phyloP scores from a whole-genome alignment of 2,888 invertebrate species.

The Limnephilus rhombicus region DNA sequence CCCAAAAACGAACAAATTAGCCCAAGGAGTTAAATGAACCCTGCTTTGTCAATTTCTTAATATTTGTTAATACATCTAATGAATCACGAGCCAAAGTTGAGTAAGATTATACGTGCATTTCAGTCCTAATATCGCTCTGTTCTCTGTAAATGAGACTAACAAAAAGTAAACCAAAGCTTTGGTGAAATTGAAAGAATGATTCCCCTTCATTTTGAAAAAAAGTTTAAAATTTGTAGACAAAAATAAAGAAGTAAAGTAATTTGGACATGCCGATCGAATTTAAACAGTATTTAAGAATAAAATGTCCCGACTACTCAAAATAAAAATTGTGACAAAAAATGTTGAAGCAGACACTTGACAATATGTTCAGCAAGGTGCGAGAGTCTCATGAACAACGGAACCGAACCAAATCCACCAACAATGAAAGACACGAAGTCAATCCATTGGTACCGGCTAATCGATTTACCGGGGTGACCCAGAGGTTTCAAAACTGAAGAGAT shows the following conservation, averaged over 20 bases:
- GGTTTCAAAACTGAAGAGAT: neutral
- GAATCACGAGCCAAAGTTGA: neutral
- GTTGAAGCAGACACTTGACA: neutral
- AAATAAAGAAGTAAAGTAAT: neutral
- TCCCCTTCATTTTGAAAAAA: too few species aligned
- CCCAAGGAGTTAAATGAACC: neutral
- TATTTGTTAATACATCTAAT: too few species aligned
- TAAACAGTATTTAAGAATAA: neutral
- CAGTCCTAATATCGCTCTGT: too few species aligned
- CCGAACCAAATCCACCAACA: constrained; percentile 30
- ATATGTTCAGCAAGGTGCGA: constrained; percentile 20
- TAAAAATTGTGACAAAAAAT: neutral
- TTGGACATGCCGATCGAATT: neutral
- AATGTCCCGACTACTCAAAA: neutral
- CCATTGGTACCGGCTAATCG: constrained; percentile 18
- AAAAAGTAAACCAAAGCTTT: neutral
- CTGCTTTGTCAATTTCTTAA: neutral
- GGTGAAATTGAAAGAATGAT: neutral
- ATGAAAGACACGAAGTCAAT: constrained; percentile 33
- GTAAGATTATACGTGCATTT: neutral
- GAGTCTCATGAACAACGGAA: neutral
- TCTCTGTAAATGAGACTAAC: neutral
- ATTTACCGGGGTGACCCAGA: constrained; percentile 11
- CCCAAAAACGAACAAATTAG: too few species aligned
- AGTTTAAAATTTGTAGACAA: neutral